A percentile compares a stretch with the other conserved stretches of the same genome.
Evolutionary conservation across 2,888 invertebrate genomes (phyloP).

Genomic region (Himalopsyche anomala): DNA sequence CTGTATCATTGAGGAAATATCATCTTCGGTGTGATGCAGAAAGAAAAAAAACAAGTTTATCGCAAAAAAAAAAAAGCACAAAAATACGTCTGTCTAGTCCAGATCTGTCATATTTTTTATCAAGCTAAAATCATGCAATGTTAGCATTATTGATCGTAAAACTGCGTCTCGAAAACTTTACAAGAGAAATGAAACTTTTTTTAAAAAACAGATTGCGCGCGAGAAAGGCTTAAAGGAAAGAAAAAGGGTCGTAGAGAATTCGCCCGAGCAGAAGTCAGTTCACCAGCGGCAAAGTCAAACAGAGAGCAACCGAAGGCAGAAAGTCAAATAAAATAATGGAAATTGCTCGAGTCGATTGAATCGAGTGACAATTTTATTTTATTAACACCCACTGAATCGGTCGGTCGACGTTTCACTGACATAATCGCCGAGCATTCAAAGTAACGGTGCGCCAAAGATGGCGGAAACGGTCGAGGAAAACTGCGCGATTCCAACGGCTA

Average conservation of each 20-base stretch:
- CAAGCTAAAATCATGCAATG: no score
- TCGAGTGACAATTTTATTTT: conserved; percentile 20
- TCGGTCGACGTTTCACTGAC: conserved; percentile 1
- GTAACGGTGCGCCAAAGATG: conserved; percentile 13
- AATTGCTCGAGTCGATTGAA: conserved; percentile 27
- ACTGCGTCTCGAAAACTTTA: not conserved
- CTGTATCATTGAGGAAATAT: no score
- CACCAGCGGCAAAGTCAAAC: conserved; percentile 2
- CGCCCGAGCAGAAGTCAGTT: not conserved
- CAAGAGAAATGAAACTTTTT: not conserved
- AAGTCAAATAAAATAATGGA: conserved; percentile 30
- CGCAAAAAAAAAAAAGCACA: no score
- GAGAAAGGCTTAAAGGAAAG: not conserved
- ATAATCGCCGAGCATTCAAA: not conserved
- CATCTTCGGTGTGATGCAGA: no score
- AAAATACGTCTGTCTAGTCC: no score
- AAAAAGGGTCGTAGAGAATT: not conserved
- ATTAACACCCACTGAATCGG: conserved; percentile 18
- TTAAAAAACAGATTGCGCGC: not conserved
- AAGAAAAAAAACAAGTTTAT: no score
- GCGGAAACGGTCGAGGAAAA: not conserved
- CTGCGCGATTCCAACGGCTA: not conserved
- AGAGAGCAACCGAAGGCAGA: not conserved
- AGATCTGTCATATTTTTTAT: no score
- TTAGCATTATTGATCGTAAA: not conserved